A percentile compares a stretch with the other conserved stretches of the same genome.
Evolutionary conservation across 2,113 vertebrate genomes (phyloP).

Genomic region (Potamarius usumacintae): DNA sequence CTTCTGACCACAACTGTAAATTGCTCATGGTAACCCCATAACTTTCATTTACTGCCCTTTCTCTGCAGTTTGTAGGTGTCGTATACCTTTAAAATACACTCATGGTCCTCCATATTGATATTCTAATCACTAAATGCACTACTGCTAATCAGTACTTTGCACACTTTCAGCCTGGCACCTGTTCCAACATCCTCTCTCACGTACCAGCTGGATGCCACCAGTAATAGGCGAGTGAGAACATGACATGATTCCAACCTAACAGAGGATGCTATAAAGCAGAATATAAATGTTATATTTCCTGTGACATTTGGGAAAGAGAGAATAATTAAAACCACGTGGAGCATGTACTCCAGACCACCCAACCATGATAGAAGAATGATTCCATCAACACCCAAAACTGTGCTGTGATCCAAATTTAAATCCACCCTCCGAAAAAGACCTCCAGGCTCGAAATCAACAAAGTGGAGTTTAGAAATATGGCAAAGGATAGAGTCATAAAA

Average conservation of each 20-base stretch:
- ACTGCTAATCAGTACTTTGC: background rate
- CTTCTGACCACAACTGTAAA: background rate
- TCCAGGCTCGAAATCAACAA: slow-evolving; percentile 30
- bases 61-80: background rate
- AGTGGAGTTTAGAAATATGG: slow-evolving; percentile 26
- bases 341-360: background rate
- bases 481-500: slow-evolving; percentile 35
- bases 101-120: background rate
- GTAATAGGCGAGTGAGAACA: background rate
- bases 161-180: background rate
- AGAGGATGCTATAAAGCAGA: background rate
- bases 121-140: background rate
- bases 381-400: background rate
- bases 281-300: background rate
- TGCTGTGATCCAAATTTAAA: slow-evolving; percentile 11
- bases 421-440: background rate
- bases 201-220: background rate
- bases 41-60: background rate
- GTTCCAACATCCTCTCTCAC: background rate
- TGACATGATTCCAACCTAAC: background rate
- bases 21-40: background rate
- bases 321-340: background rate
- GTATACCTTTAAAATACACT: background rate
- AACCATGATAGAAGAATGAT: background rate
- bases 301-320: background rate